Percentiles rank a stretch among this genome's conserved stretches.
Conservation (phyloP, 2,888 invertebrate species). For the Aphidoletes aphidimyza region DNA sequence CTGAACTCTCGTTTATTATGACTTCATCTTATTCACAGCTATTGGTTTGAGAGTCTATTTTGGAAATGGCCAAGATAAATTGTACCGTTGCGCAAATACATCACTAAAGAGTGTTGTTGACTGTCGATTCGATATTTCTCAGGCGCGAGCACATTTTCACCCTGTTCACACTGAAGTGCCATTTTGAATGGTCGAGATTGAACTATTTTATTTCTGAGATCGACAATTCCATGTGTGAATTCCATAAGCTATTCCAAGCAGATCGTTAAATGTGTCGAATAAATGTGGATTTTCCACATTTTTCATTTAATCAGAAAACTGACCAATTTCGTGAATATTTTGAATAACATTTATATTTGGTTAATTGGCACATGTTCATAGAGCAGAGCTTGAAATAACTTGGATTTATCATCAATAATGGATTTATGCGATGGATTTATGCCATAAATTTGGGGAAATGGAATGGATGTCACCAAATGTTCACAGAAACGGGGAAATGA, state of each 20-base stretch:
- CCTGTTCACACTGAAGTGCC: no score
- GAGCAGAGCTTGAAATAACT: no score
- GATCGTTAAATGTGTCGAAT: neutral
- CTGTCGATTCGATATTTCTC: neutral
- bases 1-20: neutral
- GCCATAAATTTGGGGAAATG: no score
- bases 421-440: no score
- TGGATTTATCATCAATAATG: no score
- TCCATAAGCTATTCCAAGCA: neutral
- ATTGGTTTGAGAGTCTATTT: constrained; percentile 10
- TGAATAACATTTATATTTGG: neutral
- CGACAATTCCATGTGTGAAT: constrained; percentile 1
- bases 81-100: constrained; percentile 3
- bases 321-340: neutral
- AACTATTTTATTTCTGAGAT: neutral
- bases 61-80: constrained; percentile 6
- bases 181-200: neutral
- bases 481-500: no score
- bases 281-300: neutral
- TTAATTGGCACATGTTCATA: neutral
- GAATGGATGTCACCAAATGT: no score
- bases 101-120: neutral
- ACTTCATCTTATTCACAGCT: no score
- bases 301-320: neutral
- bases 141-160: no score